Conservation (phyloP, 2,888 invertebrate genomes). For the Zhengitettix transpicula region DNA sequence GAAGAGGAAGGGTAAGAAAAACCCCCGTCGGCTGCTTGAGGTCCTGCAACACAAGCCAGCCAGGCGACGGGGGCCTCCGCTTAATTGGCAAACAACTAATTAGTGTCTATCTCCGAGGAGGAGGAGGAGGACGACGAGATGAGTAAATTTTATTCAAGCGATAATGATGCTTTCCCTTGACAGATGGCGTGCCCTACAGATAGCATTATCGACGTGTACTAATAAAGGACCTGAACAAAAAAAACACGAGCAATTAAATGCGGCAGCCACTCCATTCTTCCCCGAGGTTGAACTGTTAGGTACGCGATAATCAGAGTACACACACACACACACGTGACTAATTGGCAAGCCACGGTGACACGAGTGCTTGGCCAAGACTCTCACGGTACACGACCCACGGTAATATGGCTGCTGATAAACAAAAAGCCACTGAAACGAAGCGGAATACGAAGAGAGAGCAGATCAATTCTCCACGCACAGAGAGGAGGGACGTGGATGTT, state of each 20-base stretch:
- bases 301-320: neutral
- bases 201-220: neutral
- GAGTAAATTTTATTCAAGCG: neutral
- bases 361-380: too few relatives aligned
- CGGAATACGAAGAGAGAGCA: too few relatives aligned
- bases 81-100: neutral
- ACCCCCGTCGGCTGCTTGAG: too few relatives aligned
- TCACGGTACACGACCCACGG: too few relatives aligned
- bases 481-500: too few relatives aligned
- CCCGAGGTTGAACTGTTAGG: neutral
- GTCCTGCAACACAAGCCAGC: neutral
- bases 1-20: too few relatives aligned
- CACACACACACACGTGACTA: too few relatives aligned
- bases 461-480: too few relatives aligned
- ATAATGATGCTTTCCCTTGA: neutral
- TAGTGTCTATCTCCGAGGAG: neutral
- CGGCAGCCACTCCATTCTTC: neutral
- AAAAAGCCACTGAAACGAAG: too few relatives aligned
- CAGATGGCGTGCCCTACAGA: neutral
- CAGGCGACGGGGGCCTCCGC: neutral
- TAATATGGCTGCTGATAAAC: too few relatives aligned
- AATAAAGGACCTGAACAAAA: neutral
- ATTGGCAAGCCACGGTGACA: too few relatives aligned
- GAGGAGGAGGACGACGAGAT: neutral
- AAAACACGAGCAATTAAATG: neutral